Evolutionary conservation across 2,797 vertebrate species (phyloP), one percentile per base, ranked within the genome.

Genomic region (Chiroxiphia lanceolata): DNA sequence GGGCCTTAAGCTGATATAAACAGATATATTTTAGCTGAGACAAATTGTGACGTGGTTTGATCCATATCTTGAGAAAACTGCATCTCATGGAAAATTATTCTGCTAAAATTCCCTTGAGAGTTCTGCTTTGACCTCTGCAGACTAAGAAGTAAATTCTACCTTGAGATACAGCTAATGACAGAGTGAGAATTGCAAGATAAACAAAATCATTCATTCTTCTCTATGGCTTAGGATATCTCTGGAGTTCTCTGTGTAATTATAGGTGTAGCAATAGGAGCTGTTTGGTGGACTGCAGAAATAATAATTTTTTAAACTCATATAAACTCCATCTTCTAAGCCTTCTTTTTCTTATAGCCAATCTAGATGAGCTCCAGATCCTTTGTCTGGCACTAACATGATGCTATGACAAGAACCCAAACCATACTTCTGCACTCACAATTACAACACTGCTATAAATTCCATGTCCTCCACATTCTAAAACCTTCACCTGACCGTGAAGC

Each of bases 391-490:
- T 26, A 78, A 17, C 15, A 36, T 2, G 5, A 11, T 31, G 19
- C n/a, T 69, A 40, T 29, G 38, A 38, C 10, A 53, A 79, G 83
- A 93, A 61, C 17, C 11, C 64, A 80, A 86, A 61, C 11, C 31
- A 9, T 8, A 22, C 3, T 29, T 82, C 38, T 85, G 36, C 15
- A 51, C 3, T 31, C 45, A 75, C 51, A 67, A 16, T 5, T 13
- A 54, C 81, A 40, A 6, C 18, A 6, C 13, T n/a, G 9, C 31
- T 44, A 25, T 47, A 60, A 83, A 26, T 11, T 36, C n/a, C n/a
- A 9, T 15, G 45, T 21, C 21, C 6, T 64, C 19, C 8, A 3
- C 0, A 1, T 8, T 19, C 23, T 26, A 3, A 14, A 51, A 51
- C 27, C 13, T 19, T 20, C 36, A 47, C 23, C n/a, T n/a, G 29